Base-by-base conservation (phyloP, 2,113 vertebrate species). In the Alligator sinensis region DNA sequence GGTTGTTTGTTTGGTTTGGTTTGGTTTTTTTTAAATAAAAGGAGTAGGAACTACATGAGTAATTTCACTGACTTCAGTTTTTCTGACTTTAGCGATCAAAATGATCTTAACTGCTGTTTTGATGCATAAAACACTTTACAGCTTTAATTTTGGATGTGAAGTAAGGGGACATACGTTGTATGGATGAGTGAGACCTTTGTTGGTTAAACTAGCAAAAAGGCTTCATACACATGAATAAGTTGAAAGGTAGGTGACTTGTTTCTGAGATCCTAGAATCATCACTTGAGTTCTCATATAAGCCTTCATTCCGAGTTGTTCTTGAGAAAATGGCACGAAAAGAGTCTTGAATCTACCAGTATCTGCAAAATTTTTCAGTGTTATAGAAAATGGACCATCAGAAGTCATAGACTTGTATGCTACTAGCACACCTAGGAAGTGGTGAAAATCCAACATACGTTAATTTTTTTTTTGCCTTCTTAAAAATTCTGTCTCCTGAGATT, bases 341-440 rank as follows among this genome's bases (percentile, higher is more conserved):
- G 77, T 16, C 18, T 21, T 61, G 60, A 47, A 64, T 55, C 5
- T 88, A 30, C 38, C 27, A 6, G 1, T 59, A 25, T 18, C 16
- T 63, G 54, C 91, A 91, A 30, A 89, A 12, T 5, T 78, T 6
- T 78, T 9, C 13, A 16, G 9, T 22, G 5, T 75, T 86, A 6
- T 2, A 22, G 59, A 47, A 34, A 92, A 70, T 30, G 19, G 28
- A 15, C 30, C 28, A 27, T 24, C 7, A 77, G 88, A 79, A 84
- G n/a, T 17, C 75, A 13, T 8, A 47, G 27, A 4, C 4, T 21
- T 24, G 9, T 0, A 0, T 84, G 79, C 47, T 47, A n/a, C 14
- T 86, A 2, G 60, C 19, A 1, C 30, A 30, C 2, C 57, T 57
- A 22, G 80, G 28, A 82, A 61, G 55, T 0, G 0, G 4, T 86